Conservation (phyloP, 2,113 vertebrate species). For the Hiodon tergisus region DNA sequence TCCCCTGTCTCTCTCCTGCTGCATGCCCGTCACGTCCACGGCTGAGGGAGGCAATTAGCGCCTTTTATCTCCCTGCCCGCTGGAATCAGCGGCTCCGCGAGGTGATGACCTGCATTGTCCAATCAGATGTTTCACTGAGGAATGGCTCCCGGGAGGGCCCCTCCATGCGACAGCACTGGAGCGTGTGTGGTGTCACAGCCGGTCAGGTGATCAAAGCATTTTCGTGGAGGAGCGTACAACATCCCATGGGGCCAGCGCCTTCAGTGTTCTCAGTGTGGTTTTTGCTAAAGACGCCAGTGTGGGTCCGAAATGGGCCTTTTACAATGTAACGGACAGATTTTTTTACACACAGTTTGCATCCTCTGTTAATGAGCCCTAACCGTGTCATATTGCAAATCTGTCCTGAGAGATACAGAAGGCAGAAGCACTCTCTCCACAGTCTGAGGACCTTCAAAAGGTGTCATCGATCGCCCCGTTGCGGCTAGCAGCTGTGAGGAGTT, state of each 20-base stretch:
- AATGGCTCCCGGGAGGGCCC: neutral
- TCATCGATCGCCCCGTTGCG: neutral
- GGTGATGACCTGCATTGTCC: conserved; percentile 39
- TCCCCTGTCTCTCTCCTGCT: neutral
- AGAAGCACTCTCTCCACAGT: no score
- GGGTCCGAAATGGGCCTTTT: no score
- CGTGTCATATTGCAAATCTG: no score
- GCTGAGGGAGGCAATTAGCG: conserved; percentile 49
- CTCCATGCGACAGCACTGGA: neutral
- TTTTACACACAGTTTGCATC: no score
- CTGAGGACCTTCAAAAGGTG: neutral
- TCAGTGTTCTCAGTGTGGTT: no score
- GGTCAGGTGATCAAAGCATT: neutral
- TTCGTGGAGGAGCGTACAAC: neutral
- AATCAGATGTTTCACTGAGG: conserved; percentile 27
- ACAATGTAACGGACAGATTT: no score
- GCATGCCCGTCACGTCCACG: conserved; percentile 47
- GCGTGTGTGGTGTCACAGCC: neutral
- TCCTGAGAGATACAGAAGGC: no score
- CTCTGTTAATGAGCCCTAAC: no score
- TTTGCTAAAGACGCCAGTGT: no score
- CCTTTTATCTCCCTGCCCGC: conserved; percentile 32
- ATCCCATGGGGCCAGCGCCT: no score
- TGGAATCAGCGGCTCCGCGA: conserved; percentile 32
- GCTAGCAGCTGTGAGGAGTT: neutral